These are phyloP conservation scores for Sycophila texana DNA, from an alignment of 2,888 invertebrate species.

Conservation along the genomic window DNA sequence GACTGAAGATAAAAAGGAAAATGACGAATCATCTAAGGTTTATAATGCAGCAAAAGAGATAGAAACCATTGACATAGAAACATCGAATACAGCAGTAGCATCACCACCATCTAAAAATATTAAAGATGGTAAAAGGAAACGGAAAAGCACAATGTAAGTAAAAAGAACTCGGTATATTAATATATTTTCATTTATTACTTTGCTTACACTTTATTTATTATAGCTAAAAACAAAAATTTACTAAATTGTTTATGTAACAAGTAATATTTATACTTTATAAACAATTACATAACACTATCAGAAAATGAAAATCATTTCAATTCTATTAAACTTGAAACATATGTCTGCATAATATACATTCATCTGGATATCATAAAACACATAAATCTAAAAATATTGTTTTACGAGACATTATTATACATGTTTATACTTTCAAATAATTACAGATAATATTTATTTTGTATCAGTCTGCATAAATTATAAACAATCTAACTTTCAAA, in stretches of 20 bases:
- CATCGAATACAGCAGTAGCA: neutral
- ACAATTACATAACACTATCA: constrained; percentile 40
- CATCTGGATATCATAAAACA: too few species aligned
- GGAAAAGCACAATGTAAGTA: constrained; percentile 63
- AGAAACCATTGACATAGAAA: constrained; percentile 34
- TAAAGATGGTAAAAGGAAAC: constrained; percentile 63
- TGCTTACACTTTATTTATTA: neutral
- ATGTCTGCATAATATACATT: neutral
- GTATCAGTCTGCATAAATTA: too few species aligned
- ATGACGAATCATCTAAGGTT: neutral
- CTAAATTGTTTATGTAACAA: neutral
- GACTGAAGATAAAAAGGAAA: constrained; percentile 31
- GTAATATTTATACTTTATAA: neutral
- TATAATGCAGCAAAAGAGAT: constrained; percentile 23
- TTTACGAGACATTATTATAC: too few species aligned
- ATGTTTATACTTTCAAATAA: too few species aligned
- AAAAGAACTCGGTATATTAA: neutral
- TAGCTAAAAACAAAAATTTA: neutral
- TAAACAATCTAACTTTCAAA: too few species aligned
- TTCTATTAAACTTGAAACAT: constrained; percentile 19
- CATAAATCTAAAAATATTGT: too few species aligned
- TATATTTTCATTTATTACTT: neutral
- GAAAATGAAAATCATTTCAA: constrained; percentile 15
- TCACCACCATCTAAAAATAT: constrained; percentile 21
- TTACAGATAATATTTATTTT: too few species aligned